Base-by-base conservation (phyloP, 2,888 invertebrate genomes). In the Desoria tigrina region DNA sequence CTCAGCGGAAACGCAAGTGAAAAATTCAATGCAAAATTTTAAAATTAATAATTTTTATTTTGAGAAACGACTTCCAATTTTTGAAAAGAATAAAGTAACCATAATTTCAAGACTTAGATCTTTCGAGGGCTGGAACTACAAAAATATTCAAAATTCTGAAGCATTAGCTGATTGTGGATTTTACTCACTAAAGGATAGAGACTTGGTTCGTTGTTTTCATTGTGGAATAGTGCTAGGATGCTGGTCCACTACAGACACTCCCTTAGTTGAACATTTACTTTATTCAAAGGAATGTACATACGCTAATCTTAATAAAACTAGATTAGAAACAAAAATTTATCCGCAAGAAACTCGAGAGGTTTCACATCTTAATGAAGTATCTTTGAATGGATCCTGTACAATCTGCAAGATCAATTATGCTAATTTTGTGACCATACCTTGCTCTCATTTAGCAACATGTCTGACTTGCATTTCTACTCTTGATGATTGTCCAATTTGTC, bases 191-290 rank as follows among this genome's bases (percentile, higher is more conserved):
- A 60, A 56, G 2, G 27, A 16, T 2, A 24, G 23, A 18, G 67
- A 67, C 24, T 59, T 49, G 60, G 62, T 67, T 9, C 1, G 18
- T 1, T 71, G 70, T 53, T 71, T 60, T 42, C 45, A 65, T n/a
- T 70, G 70, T 60, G 69, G 69, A 16, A 42, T 63, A 37, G 61
- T 63, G 3, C 9, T 69, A n/a, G 21, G 51, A 16, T 56, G 65
- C 23, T 67, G 66, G 62, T 6, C 23, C n/a, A 2, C 3, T 2
- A 42, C 27, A 14, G 70, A 70, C 42, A 58, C 59, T 32, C 51
- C 53, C 7, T 70, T 57, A 62, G 21, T 70, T 16, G 70, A 70
- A 26, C 70, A 70, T 57, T 63, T 64, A 1, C 27, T 65, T 11
- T 26, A 58, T 50, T 67, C 65, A n/a, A 6, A 3, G 4, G 21